Evolutionary conservation across 2,797 vertebrate species (phyloP), one percentile per base, ranked within the genome.

Genomic region (Sparidentex hasta): DNA sequence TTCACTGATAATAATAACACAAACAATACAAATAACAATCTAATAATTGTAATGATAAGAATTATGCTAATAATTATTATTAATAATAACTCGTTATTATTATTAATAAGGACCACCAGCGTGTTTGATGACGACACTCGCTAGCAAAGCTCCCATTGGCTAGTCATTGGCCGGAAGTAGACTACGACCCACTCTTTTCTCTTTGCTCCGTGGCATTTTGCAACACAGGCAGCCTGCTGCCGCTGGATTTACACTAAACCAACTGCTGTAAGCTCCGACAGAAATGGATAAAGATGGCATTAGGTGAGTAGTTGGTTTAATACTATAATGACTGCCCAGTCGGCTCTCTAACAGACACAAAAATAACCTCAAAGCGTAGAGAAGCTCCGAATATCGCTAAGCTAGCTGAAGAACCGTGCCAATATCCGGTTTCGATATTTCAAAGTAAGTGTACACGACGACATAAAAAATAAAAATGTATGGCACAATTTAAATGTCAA

Each of bases 171-270:
- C 80, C 92, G 93, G 94, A 94, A 92, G 88, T 82, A 64, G 64
- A 62, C 44, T 47, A 0, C 38, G 51, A 78, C 58, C 84, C 73
- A 86, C 85, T 91, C 85, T 73, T 65, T 61, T 78, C 83, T 86
- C 78, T 84, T 38, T 91, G 93, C 93, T 88, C 94, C 94, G 94
- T 94, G 94, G 94, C 94, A 90, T 86, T 86, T 74, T 57, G 82
- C 29, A 33, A 61, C 80, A 66, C 61, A 72, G 71, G 41, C 77
- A 29, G 46, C 2, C 27, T 6, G 62, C 50, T 0, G 66, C 47
- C 3, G 77, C 27, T 33, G 57, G 23, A 33, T 69, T 47, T 1
- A 5, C 8, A 14, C 11, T 3, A 16, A 68, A 48, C 27, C 13
- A 16, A 1, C 27, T 18, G 17, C 55, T 51, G 11, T 43, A 6